phyloP scores from a whole-genome alignment of 2,113 vertebrate species.

The Recurvirostra avosetta region DNA sequence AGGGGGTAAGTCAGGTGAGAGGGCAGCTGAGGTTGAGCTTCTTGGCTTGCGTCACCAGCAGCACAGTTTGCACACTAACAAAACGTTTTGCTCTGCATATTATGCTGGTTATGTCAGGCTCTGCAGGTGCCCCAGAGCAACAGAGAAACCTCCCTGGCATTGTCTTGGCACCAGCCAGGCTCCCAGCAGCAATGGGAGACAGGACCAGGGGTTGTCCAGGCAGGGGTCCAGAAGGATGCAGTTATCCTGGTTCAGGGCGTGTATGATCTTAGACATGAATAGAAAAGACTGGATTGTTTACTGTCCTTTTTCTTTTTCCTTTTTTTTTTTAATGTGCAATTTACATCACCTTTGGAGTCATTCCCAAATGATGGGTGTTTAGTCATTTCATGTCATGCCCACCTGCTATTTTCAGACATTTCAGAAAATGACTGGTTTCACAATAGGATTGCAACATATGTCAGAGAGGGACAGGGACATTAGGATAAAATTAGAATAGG shows the following conservation, averaged over 20 bases:
- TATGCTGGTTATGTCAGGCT: background rate
- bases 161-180: background rate
- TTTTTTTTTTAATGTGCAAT: background rate
- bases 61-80: accelerated
- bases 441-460: slow-evolving; percentile 5
- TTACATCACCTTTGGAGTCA: background rate
- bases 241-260: background rate
- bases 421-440: slow-evolving; percentile 41
- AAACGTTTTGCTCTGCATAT: accelerated
- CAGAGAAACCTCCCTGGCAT: background rate
- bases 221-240: background rate
- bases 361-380: background rate
- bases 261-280: background rate
- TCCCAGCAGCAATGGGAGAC: background rate
- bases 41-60: background rate
- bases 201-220: background rate
- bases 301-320: background rate
- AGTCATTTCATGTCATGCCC: background rate
- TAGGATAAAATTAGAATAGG: background rate
- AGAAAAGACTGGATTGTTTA: background rate
- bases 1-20: background rate
- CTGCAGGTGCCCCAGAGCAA: background rate
- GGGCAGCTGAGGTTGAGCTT: background rate
- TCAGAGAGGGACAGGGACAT: background rate
- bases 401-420: slow-evolving; percentile 32